Evolutionary conservation across 2,797 vertebrate genomes (phyloP).

Genomic region (Acanthornis magna): DNA sequence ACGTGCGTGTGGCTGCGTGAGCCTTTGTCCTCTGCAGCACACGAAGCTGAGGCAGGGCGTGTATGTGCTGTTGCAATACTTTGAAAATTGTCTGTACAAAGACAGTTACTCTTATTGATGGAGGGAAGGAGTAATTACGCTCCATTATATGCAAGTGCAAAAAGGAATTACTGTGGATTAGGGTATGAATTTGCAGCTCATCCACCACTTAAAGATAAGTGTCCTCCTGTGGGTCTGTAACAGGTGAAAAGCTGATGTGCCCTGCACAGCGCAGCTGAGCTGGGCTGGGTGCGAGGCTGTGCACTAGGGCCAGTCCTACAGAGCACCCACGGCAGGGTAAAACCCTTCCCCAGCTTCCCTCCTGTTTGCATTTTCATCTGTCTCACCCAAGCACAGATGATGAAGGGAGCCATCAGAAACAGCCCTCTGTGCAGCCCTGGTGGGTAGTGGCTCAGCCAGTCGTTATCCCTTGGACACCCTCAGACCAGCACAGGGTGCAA

Average conservation of each 20-base stretch:
- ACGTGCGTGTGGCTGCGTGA: fast-evolving
- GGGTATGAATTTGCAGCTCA: not conserved
- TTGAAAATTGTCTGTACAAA: not conserved
- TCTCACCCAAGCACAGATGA: not conserved
- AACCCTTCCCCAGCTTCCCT: not conserved
- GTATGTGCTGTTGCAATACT: not conserved
- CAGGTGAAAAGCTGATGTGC: not conserved
- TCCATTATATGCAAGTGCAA: not conserved
- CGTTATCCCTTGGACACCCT: fast-evolving
- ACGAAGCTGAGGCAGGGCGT: fast-evolving
- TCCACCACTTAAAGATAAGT: not conserved
- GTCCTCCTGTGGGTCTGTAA: not conserved
- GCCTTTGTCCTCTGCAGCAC: not conserved
- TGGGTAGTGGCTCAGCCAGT: not conserved
- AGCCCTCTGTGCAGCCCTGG: no score
- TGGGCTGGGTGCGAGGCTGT: not conserved
- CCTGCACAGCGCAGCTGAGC: fast-evolving
- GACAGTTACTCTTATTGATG: not conserved
- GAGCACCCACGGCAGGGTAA: not conserved
- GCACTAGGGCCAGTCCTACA: fast-evolving
- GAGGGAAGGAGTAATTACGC: not conserved
- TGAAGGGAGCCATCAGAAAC: not conserved
- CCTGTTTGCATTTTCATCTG: not conserved
- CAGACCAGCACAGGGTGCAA: not conserved
- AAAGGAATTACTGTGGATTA: not conserved